Evolutionary conservation across 2,888 invertebrate species (phyloP).

Genomic region (Phortica okadai): DNA sequence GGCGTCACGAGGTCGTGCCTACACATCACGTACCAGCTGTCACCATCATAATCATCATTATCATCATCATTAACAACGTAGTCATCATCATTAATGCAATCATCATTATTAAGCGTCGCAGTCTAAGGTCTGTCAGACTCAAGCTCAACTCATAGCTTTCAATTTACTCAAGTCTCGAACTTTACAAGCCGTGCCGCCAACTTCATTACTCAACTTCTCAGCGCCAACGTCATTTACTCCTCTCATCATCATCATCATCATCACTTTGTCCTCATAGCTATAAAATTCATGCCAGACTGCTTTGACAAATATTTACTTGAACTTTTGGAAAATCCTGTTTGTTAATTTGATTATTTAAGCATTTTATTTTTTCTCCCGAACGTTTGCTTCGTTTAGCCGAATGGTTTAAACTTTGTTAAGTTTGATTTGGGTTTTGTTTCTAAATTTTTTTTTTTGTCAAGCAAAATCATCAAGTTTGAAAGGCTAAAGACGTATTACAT

Average conservation of each 20-base stretch:
- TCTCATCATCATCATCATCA: neutral
- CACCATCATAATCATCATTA: conserved; percentile 41
- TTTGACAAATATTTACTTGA: too few relatives aligned
- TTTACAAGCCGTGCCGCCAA: neutral
- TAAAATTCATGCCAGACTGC: neutral
- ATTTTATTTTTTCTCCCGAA: neutral
- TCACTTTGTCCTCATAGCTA: neutral
- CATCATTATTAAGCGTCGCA: too few relatives aligned
- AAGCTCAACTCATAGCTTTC: too few relatives aligned
- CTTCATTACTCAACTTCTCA: neutral
- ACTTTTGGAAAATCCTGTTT: too few relatives aligned
- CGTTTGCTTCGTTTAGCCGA: neutral
- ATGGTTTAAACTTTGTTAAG: neutral
- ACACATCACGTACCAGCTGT: conserved; percentile 15
- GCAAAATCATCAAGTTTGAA: too few relatives aligned
- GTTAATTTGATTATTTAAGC: neutral
- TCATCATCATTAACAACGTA: conserved; percentile 35
- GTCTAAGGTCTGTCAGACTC: too few relatives aligned
- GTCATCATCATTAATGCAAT: neutral
- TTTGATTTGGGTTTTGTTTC: too few relatives aligned
- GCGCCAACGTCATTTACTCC: neutral
- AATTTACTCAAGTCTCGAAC: neutral
- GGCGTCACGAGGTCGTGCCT: neutral
- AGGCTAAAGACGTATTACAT: too few relatives aligned
- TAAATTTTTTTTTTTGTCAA: too few relatives aligned